These are phyloP conservation scores for Fringilla coelebs DNA, from an alignment of 2,797 vertebrate species.

Conservation along the genomic window DNA sequence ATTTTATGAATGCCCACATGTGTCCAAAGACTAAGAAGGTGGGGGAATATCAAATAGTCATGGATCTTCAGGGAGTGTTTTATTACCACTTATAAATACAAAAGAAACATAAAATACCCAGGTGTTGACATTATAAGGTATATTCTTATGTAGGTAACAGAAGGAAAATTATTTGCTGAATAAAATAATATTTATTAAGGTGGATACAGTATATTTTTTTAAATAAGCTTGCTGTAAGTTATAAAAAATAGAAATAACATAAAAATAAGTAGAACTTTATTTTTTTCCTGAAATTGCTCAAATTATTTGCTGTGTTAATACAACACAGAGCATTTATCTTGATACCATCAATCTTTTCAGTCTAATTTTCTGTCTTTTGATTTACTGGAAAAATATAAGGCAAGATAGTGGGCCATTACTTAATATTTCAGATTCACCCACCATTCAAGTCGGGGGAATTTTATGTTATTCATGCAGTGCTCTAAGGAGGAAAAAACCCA, in stretches of 20 bases:
- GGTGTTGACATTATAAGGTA: neutral
- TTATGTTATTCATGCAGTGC: neutral
- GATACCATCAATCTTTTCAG: neutral
- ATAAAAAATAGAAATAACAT: neutral
- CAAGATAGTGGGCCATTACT: neutral
- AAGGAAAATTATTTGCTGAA: neutral
- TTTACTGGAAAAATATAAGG: neutral
- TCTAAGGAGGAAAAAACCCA: neutral
- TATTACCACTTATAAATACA: neutral
- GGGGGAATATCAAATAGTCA: neutral
- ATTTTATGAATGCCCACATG: neutral
- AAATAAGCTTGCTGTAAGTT: neutral
- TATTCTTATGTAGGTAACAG: neutral
- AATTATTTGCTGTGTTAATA: neutral
- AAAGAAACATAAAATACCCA: neutral
- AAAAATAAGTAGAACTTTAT: neutral
- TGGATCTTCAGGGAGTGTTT: neutral
- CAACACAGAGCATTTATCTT: neutral
- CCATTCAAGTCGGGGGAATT: neutral
- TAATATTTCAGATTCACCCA: neutral
- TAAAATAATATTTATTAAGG: neutral
- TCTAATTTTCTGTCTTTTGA: neutral
- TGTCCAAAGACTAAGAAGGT: neutral
- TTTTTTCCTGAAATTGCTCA: neutral
- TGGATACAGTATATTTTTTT: neutral